phyloP scores from a whole-genome alignment of 2,113 vertebrate species.

The Gallinago undulata region DNA sequence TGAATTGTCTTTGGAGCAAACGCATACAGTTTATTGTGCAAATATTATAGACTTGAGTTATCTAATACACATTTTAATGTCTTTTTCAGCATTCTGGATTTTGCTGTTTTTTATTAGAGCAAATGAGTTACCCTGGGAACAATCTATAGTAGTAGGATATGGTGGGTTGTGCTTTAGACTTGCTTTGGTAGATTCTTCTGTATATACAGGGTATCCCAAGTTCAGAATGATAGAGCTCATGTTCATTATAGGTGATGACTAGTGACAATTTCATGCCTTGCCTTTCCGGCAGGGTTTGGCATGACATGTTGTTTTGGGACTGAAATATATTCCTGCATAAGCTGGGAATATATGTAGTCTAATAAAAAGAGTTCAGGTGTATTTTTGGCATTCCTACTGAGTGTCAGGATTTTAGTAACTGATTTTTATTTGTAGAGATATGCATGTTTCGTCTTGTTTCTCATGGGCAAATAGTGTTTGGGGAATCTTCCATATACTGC shows the following conservation, averaged over 20 bases:
- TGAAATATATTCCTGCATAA: background rate
- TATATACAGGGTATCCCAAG: background rate
- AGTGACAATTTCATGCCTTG: background rate
- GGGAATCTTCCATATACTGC: background rate
- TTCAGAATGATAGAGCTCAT: background rate
- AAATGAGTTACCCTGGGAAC: background rate
- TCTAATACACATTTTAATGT: background rate
- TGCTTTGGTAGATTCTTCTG: background rate
- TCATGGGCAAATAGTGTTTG: background rate
- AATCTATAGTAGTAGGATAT: background rate
- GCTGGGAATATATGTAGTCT: background rate
- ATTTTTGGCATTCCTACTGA: background rate
- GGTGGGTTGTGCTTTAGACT: background rate
- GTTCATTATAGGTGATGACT: background rate
- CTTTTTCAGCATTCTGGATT: background rate
- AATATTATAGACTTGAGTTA: background rate
- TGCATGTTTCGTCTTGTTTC: fast-evolving
- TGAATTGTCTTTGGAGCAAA: background rate
- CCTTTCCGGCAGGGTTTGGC: background rate
- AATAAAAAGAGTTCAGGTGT: background rate
- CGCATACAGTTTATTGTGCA: background rate
- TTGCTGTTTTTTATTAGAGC: background rate
- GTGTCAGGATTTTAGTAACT: background rate
- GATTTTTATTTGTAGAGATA: background rate
- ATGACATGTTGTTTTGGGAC: background rate